Evolutionary conservation across 2,113 vertebrate genomes (phyloP), one percentile per base, ranked within the genome.

Genomic region (Cololabis saira): DNA sequence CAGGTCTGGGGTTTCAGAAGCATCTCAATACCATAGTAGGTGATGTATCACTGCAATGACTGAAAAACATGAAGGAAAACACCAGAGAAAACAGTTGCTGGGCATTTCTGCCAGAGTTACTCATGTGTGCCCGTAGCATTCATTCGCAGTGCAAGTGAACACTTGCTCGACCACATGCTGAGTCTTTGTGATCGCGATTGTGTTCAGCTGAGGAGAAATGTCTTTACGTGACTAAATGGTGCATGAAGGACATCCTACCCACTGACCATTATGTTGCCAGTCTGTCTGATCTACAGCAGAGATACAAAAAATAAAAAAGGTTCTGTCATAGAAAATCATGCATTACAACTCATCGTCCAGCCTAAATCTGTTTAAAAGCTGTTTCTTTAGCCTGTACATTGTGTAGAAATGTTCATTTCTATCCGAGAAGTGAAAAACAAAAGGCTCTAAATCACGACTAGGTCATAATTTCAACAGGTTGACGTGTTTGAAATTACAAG

Each of bases 191-290:
- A 87, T 90, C 78, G 68, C 67, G 54, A 61, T 76, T 57, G 79
- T 85, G 79, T 74, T 67, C 70, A 63, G 50, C 74, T 10, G 68
- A 67, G 87, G 85, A 81, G 67, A 51, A 79, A 61, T 69, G 80
- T 82, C 81, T 85, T 87, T 81, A 83, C 65, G 16, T 17, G 71
- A 67, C 50, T 80, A 78, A 90, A 87, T 87, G 76, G 78, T 76
- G 86, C 89, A 80, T 87, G 81, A 84, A 88, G 76, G 77, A 62
- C 74, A 70, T 59, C 84, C 51, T 57, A 30, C 71, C 66, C 71
- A 74, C 68, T 85, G 80, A 78, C 81, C 84, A 68, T 75, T 54
- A 71, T 15, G 41, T 42, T 57, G 69, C 51, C 66, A 59, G 30
- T 56, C 19, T 67, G 12, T 67, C 41, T 63, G 18, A 19, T 54